A percentile compares a stretch with the other conserved stretches of the same genome.
Evolutionary conservation across 2,888 invertebrate genomes (phyloP).

Genomic region (Brachypterus glaber): DNA sequence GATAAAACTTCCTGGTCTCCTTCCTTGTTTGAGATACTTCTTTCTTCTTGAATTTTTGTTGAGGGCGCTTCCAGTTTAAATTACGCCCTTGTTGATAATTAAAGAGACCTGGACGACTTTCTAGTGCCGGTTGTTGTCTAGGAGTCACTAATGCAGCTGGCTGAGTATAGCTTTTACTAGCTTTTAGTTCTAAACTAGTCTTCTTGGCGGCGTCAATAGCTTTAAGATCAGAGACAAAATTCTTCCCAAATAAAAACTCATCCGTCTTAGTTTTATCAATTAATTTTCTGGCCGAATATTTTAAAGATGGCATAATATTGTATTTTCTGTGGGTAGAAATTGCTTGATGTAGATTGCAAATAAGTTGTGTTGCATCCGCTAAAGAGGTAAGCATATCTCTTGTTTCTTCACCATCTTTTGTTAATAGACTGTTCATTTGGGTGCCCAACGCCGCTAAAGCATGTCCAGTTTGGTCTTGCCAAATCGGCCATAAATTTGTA

Average conservation of each 20-base stretch:
- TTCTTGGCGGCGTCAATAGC: slow-evolving; percentile 9
- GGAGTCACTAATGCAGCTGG: too few relatives aligned
- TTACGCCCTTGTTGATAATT: slow-evolving; percentile 1
- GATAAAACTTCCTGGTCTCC: neutral
- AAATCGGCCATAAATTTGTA: slow-evolving; percentile 9
- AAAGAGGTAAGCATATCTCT: slow-evolving; percentile 5
- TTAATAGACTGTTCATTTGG: slow-evolving; percentile 4
- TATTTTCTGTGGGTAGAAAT: slow-evolving; percentile 8
- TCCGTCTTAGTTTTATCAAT: slow-evolving; percentile 5
- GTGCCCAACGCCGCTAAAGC: slow-evolving; percentile 6
- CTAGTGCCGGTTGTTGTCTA: neutral
- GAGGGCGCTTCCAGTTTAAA: slow-evolving; percentile 8
- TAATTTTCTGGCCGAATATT: neutral
- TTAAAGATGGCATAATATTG: neutral
- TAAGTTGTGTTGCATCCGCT: slow-evolving; percentile 7
- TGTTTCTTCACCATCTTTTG: neutral
- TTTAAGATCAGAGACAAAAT: slow-evolving; percentile 7
- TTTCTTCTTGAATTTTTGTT: slow-evolving; percentile 5
- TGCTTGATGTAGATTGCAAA: slow-evolving; percentile 10
- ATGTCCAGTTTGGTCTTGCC: slow-evolving; percentile 8
- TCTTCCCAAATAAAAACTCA: slow-evolving; percentile 8
- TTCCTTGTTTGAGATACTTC: neutral
- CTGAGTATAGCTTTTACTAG: too few relatives aligned
- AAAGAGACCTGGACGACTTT: neutral
- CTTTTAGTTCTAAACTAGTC: slow-evolving; percentile 3